These are phyloP conservation scores for Campylomormyrus tamandua DNA, from an alignment of 2,113 vertebrate species.

Conservation along the genomic window DNA sequence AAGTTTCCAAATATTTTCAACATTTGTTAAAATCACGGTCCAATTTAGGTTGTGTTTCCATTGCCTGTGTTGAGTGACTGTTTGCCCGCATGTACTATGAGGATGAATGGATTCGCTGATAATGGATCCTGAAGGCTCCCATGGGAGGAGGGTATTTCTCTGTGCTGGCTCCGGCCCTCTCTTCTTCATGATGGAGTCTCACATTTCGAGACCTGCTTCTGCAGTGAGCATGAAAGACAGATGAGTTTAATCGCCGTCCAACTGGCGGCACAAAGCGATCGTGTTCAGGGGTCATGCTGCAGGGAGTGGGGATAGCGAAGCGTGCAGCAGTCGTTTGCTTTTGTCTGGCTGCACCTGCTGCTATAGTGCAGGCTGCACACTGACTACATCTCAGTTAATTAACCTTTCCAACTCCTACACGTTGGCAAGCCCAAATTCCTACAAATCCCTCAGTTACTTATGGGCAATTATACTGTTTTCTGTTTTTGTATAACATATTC, in stretches of 20 bases:
- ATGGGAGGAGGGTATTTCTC: not conserved
- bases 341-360: not conserved
- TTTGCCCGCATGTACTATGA: not conserved
- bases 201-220: not conserved
- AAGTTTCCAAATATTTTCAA: not conserved
- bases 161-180: not conserved
- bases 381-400: not conserved
- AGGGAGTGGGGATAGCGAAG: not conserved
- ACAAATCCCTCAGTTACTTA: not conserved
- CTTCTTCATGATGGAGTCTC: not conserved
- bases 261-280: not conserved
- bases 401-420: not conserved
- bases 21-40: not conserved
- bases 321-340: not conserved
- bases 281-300: not conserved
- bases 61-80: not conserved
- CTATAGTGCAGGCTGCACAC: not conserved
- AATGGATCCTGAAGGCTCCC: not conserved
- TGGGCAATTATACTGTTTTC: not conserved
- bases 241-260: not conserved
- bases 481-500: not conserved
- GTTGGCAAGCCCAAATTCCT: not conserved
- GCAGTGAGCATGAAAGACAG: not conserved
- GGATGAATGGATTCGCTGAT: not conserved
- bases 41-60: not conserved